Evolutionary conservation across 2,797 vertebrate species (phyloP).

Genomic region (Argya squamiceps): DNA sequence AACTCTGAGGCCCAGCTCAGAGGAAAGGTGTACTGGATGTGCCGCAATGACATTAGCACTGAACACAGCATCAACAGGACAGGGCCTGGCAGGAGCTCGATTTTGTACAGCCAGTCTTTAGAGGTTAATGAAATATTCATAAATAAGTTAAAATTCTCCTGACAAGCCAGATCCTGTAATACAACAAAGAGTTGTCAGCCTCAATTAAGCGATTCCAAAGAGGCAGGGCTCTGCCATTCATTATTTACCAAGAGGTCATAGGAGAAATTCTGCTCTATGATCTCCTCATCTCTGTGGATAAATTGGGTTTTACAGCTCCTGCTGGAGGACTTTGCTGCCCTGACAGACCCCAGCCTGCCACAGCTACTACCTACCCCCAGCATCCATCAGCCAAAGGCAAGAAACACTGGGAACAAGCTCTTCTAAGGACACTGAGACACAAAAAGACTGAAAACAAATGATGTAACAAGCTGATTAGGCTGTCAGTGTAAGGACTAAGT

Average conservation of each 20-base stretch:
- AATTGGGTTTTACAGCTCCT: neutral
- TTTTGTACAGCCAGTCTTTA: conserved; percentile 46
- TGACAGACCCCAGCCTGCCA: neutral
- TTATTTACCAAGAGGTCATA: conserved; percentile 56
- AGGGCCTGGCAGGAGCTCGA: conserved; percentile 14
- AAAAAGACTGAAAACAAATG: neutral
- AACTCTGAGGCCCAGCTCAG: neutral
- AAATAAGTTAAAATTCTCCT: conserved; percentile 62
- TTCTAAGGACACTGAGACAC: neutral
- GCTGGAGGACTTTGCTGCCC: neutral
- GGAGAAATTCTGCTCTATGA: conserved; percentile 25
- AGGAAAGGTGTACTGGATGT: neutral
- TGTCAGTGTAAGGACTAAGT: neutral
- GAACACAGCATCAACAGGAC: conserved; percentile 17
- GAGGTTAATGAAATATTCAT: conserved; percentile 68
- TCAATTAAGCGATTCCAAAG: conserved; percentile 52
- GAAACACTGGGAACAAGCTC: neutral
- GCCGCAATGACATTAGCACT: neutral
- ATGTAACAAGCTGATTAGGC: neutral
- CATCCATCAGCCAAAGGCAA: neutral
- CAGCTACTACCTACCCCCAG: neutral
- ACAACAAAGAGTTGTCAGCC: conserved; percentile 63
- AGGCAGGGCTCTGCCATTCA: conserved; percentile 31
- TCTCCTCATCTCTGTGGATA: neutral
- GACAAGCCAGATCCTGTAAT: conserved; percentile 63